Conservation (phyloP, 1,140 invertebrate genomes). For the Diorhabda sublineata region DNA sequence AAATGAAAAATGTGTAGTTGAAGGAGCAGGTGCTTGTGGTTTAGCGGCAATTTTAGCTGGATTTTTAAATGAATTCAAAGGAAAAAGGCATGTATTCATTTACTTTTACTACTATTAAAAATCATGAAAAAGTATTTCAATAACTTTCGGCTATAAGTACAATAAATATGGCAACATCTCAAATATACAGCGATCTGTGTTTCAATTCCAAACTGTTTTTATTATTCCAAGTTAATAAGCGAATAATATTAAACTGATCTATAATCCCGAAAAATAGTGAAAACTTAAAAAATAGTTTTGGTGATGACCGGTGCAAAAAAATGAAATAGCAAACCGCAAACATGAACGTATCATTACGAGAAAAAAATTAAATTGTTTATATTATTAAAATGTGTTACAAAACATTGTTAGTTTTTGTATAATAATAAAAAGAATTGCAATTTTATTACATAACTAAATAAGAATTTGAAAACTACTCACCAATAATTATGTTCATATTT, state of each 20-base stretch:
- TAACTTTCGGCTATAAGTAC: neutral
- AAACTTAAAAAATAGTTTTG: no score
- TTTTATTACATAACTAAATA: no score
- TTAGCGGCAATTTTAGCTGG: constrained; percentile 83
- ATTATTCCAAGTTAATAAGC: neutral
- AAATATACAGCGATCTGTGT: neutral
- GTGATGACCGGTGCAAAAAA: no score
- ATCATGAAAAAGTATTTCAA: neutral
- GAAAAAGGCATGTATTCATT: constrained; percentile 67
- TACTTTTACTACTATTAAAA: neutral
- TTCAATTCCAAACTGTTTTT: neutral
- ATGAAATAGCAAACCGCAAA: no score
- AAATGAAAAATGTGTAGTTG: constrained; percentile 88
- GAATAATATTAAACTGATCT: neutral
- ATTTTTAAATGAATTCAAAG: constrained; percentile 74
- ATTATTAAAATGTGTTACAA: no score
- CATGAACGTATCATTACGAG: no score
- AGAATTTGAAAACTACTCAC: no score
- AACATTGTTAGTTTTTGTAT: no score
- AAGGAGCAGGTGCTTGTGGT: constrained; percentile 85
- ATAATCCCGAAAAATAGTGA: neutral
- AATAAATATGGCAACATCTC: neutral
- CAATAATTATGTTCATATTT: no score
- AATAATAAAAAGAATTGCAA: no score
- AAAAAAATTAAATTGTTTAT: no score